Conservation (phyloP, 2,888 invertebrate genomes). For the Hirtodrosophila trivittata region DNA sequence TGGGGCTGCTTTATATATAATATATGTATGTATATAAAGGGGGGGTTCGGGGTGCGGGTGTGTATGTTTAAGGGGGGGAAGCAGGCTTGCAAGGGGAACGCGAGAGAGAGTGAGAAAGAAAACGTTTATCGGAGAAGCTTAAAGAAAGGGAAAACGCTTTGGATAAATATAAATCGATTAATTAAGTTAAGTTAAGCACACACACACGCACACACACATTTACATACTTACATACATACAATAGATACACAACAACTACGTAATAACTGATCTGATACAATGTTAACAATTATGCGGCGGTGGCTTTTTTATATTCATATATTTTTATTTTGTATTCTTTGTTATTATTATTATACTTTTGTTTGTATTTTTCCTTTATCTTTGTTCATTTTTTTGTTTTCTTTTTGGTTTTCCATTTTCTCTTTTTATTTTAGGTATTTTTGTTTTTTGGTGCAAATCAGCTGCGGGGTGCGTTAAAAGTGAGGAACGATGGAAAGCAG, state of each 20-base stretch:
- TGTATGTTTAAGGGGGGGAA: too few relatives aligned
- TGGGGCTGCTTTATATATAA: conserved; percentile 9
- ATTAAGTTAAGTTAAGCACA: neutral
- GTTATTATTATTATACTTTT: conserved; percentile 11
- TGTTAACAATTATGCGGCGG: conserved; percentile 78
- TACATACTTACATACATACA: conserved; percentile 70
- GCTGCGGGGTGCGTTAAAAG: conserved; percentile 32
- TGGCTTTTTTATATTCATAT: conserved; percentile 42
- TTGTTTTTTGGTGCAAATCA: conserved; percentile 37
- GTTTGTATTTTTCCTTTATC: conserved; percentile 1
- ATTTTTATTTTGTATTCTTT: conserved; percentile 11
- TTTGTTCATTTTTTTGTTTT: neutral
- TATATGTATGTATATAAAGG: neutral
- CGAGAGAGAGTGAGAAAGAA: too few relatives aligned
- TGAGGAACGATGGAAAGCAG: conserved; percentile 21
- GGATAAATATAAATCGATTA: too few relatives aligned
- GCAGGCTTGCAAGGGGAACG: conserved; percentile 43
- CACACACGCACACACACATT: conserved; percentile 40
- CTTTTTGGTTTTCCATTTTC: conserved; percentile 13
- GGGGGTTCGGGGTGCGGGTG: too few relatives aligned
- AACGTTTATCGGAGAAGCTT: too few relatives aligned
- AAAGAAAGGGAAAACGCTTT: too few relatives aligned
- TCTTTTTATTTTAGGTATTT: conserved; percentile 31
- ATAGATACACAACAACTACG: conserved; percentile 78
- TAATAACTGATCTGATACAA: conserved; percentile 75